Evolutionary conservation across 2,113 vertebrate species (phyloP).

Genomic region (Halcyon malimbica): DNA sequence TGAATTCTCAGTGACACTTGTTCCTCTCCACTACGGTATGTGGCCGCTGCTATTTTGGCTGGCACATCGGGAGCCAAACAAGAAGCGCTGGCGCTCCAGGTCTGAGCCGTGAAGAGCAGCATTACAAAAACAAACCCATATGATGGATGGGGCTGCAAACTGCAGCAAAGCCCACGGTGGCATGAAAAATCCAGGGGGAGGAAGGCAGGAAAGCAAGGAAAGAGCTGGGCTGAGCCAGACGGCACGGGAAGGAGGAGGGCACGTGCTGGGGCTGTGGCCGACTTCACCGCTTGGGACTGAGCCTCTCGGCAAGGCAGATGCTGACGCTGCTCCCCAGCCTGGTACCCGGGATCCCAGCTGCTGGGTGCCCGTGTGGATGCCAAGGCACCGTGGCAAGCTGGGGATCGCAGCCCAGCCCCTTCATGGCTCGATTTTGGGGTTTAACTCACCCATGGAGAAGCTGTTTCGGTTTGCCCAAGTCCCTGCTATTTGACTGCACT

Average conservation of each 20-base stretch:
- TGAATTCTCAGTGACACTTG: constrained; percentile 33
- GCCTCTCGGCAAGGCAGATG: rapidly evolving
- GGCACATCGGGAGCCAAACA: background rate
- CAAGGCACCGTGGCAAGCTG: background rate
- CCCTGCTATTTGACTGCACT: rapidly evolving
- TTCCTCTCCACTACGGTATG: background rate
- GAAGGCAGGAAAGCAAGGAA: background rate
- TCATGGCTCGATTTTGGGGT: rapidly evolving
- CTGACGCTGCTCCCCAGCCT: background rate
- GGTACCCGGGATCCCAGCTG: rapidly evolving
- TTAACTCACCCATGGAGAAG: background rate
- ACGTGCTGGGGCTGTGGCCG: rapidly evolving
- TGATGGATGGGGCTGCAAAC: background rate
- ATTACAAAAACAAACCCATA: background rate
- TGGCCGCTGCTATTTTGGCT: constrained; percentile 32
- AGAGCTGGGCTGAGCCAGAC: background rate
- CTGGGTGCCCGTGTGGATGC: background rate
- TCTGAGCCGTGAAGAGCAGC: background rate
- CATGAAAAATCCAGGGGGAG: background rate
- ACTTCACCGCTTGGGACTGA: background rate
- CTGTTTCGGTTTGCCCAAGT: background rate
- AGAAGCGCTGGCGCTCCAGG: background rate
- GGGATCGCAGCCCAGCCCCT: background rate
- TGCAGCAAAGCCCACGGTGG: background rate
- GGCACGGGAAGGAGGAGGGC: background rate